phyloP scores from a whole-genome alignment of 2,888 invertebrate genomes.

The Mystacides longicornis region DNA sequence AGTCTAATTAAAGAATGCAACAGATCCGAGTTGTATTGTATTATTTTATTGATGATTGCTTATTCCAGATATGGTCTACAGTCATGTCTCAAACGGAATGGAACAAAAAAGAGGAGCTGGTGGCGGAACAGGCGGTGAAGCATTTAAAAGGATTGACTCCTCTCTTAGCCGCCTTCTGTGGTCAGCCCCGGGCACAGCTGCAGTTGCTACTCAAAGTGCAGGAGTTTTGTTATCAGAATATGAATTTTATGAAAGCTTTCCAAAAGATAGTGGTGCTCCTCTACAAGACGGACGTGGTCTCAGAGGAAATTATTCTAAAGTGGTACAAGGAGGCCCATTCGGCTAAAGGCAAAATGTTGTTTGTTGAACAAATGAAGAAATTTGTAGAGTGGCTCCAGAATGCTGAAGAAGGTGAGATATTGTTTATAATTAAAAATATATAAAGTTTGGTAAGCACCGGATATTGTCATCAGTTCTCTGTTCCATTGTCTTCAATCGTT shows the following conservation, averaged over 20 bases:
- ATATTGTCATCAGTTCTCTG: too few species aligned
- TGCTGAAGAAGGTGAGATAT: constrained; percentile 71
- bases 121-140: constrained; percentile 91
- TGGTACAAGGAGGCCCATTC: constrained; percentile 95
- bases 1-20: too few species aligned
- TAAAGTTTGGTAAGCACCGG: neutral
- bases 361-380: constrained; percentile 96
- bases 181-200: constrained; percentile 79
- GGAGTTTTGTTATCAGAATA: constrained; percentile 97
- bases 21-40: neutral
- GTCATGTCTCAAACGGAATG: constrained; percentile 95
- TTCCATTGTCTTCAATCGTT: too few species aligned
- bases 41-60: neutral
- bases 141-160: constrained; percentile 81
- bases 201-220: constrained; percentile 87
- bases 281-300: constrained; percentile 85
- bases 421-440: neutral
- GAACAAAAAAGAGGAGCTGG: constrained; percentile 97
- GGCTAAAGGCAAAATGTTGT: constrained; percentile 93
- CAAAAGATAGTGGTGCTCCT: constrained; percentile 93
- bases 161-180: constrained; percentile 80
- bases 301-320: constrained; percentile 90
- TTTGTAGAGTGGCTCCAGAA: constrained; percentile 96
- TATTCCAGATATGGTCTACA: constrained; percentile 77
- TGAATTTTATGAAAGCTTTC: constrained; percentile 98